Evolutionary conservation across 2,797 vertebrate genomes (phyloP), one percentile per base, ranked within the genome.

Genomic region (Enteromius fasciolatus): DNA sequence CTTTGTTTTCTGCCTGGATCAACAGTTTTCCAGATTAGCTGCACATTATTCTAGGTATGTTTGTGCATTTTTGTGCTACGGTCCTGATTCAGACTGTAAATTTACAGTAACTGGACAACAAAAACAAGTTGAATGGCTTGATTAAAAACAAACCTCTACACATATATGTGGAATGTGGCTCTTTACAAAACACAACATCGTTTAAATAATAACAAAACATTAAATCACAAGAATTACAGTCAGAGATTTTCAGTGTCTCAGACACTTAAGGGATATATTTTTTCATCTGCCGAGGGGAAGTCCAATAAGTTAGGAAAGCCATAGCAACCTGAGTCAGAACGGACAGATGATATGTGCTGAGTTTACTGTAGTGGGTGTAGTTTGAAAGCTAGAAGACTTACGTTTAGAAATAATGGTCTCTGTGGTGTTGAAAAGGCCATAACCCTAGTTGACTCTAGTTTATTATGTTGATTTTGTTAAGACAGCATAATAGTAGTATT

Each of bases 1-100:
- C 85, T 90, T 92, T 95, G 93, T 94, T 89, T 91, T 89, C 76
- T 84, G 86, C 86, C 87, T 85, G 70, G 81, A 83, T 90, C 66
- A 81, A 82, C 84, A 90, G 87, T 90, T 89, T 94, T 93, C 85
- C 84, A 82, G 90, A 89, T 93, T 87, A 90, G 77, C 68, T 81
- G 80, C 72, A 66, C 77, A 82, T 78, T 83, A 87, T 54, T 82
- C 33, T 44, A 87, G 84, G 61, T 83, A 80, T 82, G 74, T 69
- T 54, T 76, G 44, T 80, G 41, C 46, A 61, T 76, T 81, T 63
- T 36, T 83, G 52, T 66, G n/a, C 46, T 23, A 39, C n/a, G n/a
- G 64, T 76, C 46, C 18, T 50, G 33, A 63, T 18, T 83, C 48
- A 82, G n/a, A 23, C 59, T 66, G 33, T 57, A 41, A 75, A 76